Percentiles rank a stretch among this genome's conserved stretches.
These are phyloP conservation scores for Arge pagana DNA, from an alignment of 2,888 invertebrate genomes.

Conservation along the genomic window DNA sequence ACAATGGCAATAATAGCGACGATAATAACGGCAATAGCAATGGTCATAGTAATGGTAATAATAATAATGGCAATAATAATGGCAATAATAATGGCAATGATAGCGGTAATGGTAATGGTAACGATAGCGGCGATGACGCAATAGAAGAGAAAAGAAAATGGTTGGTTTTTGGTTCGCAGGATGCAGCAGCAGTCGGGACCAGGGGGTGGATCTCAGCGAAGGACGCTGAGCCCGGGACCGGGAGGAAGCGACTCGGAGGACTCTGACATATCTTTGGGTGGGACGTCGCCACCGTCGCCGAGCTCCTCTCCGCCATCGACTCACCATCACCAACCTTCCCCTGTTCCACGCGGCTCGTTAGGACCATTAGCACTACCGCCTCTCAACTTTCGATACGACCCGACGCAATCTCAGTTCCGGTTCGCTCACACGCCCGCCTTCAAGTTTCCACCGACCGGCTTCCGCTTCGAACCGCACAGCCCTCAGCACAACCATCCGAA, in stretches of 20 bases:
- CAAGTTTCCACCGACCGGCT: slow-evolving; percentile 52
- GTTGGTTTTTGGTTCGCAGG: slow-evolving; percentile 39
- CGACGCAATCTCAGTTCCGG: slow-evolving; percentile 52
- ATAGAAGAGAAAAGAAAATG: not conserved
- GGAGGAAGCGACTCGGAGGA: slow-evolving; percentile 54
- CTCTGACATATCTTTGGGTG: slow-evolving; percentile 54
- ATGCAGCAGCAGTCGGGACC: slow-evolving; percentile 56
- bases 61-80: too few relatives aligned
- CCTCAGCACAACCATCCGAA: slow-evolving; percentile 55
- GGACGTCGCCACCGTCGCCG: slow-evolving; percentile 54
- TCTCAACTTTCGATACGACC: slow-evolving; percentile 54
- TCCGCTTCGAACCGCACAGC: slow-evolving; percentile 54
- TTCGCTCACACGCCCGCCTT: slow-evolving; percentile 53
- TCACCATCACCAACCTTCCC: slow-evolving; percentile 50
- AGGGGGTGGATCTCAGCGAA: slow-evolving; percentile 47
- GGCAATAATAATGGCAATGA: too few relatives aligned
- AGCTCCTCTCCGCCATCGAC: slow-evolving; percentile 50
- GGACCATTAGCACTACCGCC: slow-evolving; percentile 52
- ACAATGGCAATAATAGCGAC: too few relatives aligned
- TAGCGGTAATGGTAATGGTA: too few relatives aligned
- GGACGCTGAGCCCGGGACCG: slow-evolving; percentile 51
- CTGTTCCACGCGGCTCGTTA: slow-evolving; percentile 49
- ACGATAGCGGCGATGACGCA: not conserved
- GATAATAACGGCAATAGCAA: too few relatives aligned
- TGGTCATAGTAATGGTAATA: too few relatives aligned